Evolutionary conservation across 2,113 vertebrate genomes (phyloP).

Genomic region (Poicephalus gulielmi): DNA sequence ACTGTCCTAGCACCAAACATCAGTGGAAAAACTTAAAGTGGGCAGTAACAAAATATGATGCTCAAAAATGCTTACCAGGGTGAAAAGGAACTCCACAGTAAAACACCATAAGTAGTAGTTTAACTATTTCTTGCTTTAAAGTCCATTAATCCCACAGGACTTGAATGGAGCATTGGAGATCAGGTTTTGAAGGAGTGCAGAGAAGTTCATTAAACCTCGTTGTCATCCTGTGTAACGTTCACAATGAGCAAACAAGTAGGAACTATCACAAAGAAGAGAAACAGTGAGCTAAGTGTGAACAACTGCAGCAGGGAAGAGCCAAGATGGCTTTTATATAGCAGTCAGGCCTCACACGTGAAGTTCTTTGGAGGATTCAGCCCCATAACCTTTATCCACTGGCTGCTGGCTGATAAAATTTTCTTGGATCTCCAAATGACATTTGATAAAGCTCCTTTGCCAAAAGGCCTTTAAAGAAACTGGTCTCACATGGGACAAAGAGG

Average conservation of each 20-base stretch:
- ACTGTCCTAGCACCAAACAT: background rate
- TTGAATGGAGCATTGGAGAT: background rate
- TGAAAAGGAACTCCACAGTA: background rate
- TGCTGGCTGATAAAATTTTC: background rate
- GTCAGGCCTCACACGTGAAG: background rate
- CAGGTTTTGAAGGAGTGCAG: background rate
- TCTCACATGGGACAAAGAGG: background rate
- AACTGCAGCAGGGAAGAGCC: background rate
- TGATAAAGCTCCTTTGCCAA: background rate
- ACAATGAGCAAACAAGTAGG: background rate
- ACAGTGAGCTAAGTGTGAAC: background rate
- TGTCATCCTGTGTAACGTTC: accelerated
- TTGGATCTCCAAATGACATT: background rate
- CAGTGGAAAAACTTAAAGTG: background rate
- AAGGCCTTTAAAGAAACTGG: background rate
- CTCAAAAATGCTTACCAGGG: background rate
- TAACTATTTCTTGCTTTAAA: background rate
- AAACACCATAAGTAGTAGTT: background rate
- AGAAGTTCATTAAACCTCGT: background rate
- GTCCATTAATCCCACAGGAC: background rate
- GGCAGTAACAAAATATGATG: background rate
- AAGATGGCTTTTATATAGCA: background rate
- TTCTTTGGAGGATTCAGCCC: background rate
- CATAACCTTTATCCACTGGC: background rate
- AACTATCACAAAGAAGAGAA: background rate